Evolutionary conservation across 2,113 vertebrate genomes (phyloP).

Genomic region (Rattus norvegicus): GRCr8 NC_086039.1:77867501-77868000

Average conservation of each 20-base stretch:
- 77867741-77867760: not conserved
- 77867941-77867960: not conserved
- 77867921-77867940: not conserved
- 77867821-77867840: constrained; percentile 17
- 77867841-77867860: constrained; percentile 30
- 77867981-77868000: not conserved
- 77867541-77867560: not conserved
- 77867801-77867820: not conserved
- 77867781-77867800: not conserved
- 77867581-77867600: not conserved
- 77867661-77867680: not conserved
- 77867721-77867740: no score
- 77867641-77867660: not conserved
- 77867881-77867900: not conserved
- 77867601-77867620: not conserved
- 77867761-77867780: not conserved
- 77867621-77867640: not conserved
- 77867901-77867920: no score
- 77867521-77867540: not conserved
- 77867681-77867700: not conserved
- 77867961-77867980: not conserved
- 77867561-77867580: not conserved
- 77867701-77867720: not conserved
- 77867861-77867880: not conserved
- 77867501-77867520: not conserved